Conservation (phyloP, 2,888 invertebrate species). For the Metallyticus violacea region DNA sequence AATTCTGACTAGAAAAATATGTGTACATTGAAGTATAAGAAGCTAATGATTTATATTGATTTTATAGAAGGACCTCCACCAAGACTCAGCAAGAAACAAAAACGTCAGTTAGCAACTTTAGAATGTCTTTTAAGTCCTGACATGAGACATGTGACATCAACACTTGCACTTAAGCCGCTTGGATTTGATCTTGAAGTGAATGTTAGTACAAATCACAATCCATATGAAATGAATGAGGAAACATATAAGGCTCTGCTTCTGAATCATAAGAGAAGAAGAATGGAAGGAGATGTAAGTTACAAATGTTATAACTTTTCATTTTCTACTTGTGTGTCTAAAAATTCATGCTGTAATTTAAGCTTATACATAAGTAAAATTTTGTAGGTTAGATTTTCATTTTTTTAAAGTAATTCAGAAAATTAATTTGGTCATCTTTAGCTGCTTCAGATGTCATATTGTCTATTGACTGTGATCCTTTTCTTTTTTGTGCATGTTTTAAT, state of each 20-base stretch:
- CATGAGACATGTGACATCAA: slow-evolving; percentile 46
- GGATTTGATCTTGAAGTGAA: slow-evolving; percentile 46
- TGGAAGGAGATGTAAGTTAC: slow-evolving; percentile 62
- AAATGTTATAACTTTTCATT: too few species aligned
- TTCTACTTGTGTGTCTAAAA: too few species aligned
- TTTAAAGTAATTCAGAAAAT: neutral
- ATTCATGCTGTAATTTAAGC: too few species aligned
- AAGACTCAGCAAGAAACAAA: slow-evolving; percentile 57
- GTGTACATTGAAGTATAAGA: too few species aligned
- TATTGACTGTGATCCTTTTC: too few species aligned
- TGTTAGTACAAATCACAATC: slow-evolving; percentile 44
- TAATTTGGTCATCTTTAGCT: too few species aligned
- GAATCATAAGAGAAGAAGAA: slow-evolving; percentile 68
- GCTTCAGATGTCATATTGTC: too few species aligned
- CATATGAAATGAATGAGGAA: slow-evolving; percentile 58
- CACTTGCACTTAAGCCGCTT: slow-evolving; percentile 45
- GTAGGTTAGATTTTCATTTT: too few species aligned
- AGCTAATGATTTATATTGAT: neutral
- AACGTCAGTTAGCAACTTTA: slow-evolving; percentile 48
- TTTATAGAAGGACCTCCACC: slow-evolving; percentile 57
- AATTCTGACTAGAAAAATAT: too few species aligned
- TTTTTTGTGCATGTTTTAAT: too few species aligned
- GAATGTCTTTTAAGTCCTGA: slow-evolving; percentile 43
- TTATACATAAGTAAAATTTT: too few species aligned
- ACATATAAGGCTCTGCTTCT: slow-evolving; percentile 66